Evolutionary conservation across 2,113 vertebrate species (phyloP).

Genomic region (Neopipo cinnamomea): DNA sequence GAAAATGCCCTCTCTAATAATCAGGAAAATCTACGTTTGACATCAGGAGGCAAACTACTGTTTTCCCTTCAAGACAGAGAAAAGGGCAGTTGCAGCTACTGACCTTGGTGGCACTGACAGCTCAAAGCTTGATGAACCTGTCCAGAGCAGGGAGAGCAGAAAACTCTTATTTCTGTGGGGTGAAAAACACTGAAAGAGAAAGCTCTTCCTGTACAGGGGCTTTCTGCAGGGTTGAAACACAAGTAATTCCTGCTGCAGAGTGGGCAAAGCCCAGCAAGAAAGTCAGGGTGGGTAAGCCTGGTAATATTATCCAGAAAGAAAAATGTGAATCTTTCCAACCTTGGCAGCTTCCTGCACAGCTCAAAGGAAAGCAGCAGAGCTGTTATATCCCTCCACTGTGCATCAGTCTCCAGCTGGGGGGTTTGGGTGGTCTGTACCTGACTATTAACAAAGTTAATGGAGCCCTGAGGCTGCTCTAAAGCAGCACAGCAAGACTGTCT

Average conservation of each 20-base stretch:
- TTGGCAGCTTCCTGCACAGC: not conserved
- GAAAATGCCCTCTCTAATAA: not conserved
- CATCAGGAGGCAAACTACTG: not conserved
- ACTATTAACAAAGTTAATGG: not conserved
- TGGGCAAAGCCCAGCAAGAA: not conserved
- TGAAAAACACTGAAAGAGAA: not conserved
- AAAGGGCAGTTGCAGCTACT: not conserved
- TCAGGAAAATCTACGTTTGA: not conserved
- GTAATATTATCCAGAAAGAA: not conserved
- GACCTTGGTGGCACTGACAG: not conserved
- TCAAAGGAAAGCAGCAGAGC: not conserved
- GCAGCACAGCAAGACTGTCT: not conserved
- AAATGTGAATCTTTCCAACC: not conserved
- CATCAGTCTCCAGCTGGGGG: not conserved
- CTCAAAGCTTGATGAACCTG: not conserved
- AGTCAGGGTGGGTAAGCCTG: not conserved
- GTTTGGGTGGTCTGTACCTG: fast-evolving
- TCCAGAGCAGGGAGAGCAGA: not conserved
- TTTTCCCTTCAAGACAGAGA: not conserved
- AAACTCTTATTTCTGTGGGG: not conserved
- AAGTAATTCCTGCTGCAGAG: not conserved
- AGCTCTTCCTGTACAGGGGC: not conserved
- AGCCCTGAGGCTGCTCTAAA: not conserved
- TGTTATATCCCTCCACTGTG: not conserved
- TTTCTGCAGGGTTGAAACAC: not conserved